These are phyloP conservation scores for Microctenopoma stevenorrisi DNA, from an alignment of 2,797 vertebrate genomes.

Conservation along the genomic window DNA sequence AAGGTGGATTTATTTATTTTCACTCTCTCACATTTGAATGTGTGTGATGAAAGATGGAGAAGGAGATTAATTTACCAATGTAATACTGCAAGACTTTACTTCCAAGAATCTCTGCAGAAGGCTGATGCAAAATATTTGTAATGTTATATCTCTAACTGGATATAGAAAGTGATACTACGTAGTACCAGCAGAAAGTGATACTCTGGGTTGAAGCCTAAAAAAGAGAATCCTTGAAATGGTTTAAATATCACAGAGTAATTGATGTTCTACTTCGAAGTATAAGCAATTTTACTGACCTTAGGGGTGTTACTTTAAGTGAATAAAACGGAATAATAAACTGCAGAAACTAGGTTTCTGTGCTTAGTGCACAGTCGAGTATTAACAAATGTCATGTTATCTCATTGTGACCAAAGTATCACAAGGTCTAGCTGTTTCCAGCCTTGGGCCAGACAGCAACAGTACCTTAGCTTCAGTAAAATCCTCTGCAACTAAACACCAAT, in stretches of 20 bases:
- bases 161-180: conserved; percentile 6
- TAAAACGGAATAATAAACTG: conserved; percentile 24
- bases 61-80: background rate
- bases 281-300: conserved; percentile 9
- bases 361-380: conserved; percentile 35
- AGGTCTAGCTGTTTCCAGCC: conserved; percentile 52
- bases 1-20: conserved; percentile 68
- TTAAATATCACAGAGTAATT: conserved; percentile 11
- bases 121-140: background rate
- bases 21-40: conserved; percentile 53
- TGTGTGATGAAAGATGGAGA: conserved; percentile 23
- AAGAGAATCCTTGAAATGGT: background rate
- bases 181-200: background rate
- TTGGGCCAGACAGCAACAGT: conserved; percentile 33
- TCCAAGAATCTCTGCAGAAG: background rate
- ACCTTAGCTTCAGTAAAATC: conserved; percentile 47
- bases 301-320: conserved; percentile 15
- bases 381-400: conserved; percentile 51
- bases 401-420: conserved; percentile 55
- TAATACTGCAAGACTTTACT: background rate
- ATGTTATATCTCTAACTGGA: conserved; percentile 4
- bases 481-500: conserved; percentile 30
- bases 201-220: background rate
- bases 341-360: conserved; percentile 9
- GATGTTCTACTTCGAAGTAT: conserved; percentile 11